phyloP scores from a whole-genome alignment of 2,888 invertebrate species.

The Malacosoma neustria region DNA sequence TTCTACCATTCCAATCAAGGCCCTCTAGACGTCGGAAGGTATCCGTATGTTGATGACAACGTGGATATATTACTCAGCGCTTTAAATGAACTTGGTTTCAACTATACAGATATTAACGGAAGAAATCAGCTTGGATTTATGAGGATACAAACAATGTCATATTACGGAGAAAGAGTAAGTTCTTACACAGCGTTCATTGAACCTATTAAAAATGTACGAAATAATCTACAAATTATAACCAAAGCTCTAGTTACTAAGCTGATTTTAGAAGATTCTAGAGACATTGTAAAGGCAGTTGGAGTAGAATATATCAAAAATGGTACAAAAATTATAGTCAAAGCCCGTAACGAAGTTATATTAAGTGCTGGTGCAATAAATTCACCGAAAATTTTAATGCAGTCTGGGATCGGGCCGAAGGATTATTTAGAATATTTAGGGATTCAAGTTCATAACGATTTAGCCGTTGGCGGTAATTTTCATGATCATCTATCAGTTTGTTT shows the following conservation, averaged over 20 bases:
- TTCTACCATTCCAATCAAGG: conserved; percentile 60
- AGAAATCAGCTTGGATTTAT: conserved; percentile 59
- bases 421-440: conserved; percentile 61
- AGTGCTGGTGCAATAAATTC: conserved; percentile 60
- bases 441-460: conserved; percentile 41
- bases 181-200: conserved; percentile 60
- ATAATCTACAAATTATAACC: conserved; percentile 47
- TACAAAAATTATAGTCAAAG: conserved; percentile 38
- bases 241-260: conserved; percentile 60
- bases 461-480: conserved; percentile 63
- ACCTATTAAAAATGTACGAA: conserved; percentile 48
- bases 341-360: conserved; percentile 52
- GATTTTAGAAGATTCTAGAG: conserved; percentile 32
- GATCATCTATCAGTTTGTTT: conserved; percentile 61
- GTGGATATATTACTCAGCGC: conserved; percentile 58
- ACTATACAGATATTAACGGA: conserved; percentile 62
- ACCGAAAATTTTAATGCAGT: conserved; percentile 61
- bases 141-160: conserved; percentile 61
- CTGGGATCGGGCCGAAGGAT: conserved; percentile 58
- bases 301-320: conserved; percentile 58
- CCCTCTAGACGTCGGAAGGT: conserved; percentile 58
- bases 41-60: conserved; percentile 58
- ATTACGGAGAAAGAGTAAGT: conserved; percentile 62
- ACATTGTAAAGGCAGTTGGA: conserved; percentile 34
- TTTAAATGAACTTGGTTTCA: conserved; percentile 56